Conservation (phyloP, 1,140 invertebrate genomes). For the Drosophila lacteicornis region DNA sequence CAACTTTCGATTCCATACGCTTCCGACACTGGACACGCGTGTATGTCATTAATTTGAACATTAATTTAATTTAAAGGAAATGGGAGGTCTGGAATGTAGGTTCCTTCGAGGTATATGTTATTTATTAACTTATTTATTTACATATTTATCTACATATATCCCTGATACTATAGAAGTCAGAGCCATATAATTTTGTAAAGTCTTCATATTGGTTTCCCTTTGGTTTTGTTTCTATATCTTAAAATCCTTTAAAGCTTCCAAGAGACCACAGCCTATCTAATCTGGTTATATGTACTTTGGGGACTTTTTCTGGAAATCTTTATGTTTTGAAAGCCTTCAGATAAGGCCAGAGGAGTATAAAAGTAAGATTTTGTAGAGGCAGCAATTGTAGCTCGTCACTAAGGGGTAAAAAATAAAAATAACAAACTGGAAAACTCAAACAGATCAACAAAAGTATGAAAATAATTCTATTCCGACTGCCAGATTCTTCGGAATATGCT, state of each 20-base stretch:
- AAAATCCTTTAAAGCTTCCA: neutral
- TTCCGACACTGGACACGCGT: slow-evolving; percentile 19
- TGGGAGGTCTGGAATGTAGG: no score
- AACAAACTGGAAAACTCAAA: neutral
- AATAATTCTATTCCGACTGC: no score
- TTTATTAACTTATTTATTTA: no score
- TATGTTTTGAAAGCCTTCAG: neutral
- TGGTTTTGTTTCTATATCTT: neutral
- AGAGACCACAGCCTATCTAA: slow-evolving; percentile 5
- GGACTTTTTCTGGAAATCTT: slow-evolving; percentile 13
- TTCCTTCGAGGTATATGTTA: no score
- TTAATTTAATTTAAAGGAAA: neutral
- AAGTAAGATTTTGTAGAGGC: neutral
- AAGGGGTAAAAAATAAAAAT: neutral
- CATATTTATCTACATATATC: no score
- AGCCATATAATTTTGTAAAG: no score
- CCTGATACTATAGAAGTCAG: no score
- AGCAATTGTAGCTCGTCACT: neutral
- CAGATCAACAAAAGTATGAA: neutral
- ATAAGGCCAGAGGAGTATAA: slow-evolving; percentile 4
- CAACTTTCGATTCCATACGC: slow-evolving; percentile 21
- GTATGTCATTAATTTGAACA: slow-evolving; percentile 2
- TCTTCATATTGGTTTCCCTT: no score
- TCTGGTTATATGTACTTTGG: neutral
- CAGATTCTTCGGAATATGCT: neutral